phyloP scores from a whole-genome alignment of 2,113 vertebrate genomes.

The Cacatua alba region DNA sequence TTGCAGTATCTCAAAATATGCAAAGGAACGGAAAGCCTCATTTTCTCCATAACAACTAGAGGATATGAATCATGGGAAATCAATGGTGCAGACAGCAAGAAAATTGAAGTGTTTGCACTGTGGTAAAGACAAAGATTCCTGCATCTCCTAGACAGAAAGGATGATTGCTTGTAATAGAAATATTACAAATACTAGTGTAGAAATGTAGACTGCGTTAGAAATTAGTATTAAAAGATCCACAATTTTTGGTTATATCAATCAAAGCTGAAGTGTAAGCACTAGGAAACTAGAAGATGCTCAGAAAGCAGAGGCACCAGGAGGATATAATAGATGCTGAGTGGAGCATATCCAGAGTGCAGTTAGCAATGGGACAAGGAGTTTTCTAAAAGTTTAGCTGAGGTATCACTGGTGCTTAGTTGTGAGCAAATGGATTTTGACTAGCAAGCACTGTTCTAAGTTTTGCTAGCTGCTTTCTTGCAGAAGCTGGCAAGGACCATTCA shows the following conservation, averaged over 20 bases:
- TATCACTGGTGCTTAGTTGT: neutral
- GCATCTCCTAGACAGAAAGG: neutral
- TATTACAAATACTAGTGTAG: neutral
- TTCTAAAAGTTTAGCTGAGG: neutral
- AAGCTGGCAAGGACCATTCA: neutral
- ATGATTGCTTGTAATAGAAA: neutral
- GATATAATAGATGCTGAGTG: neutral
- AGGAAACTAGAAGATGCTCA: neutral
- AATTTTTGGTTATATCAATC: neutral
- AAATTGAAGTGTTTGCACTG: conserved; percentile 19
- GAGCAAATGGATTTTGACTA: neutral
- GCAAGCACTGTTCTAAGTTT: neutral
- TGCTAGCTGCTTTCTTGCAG: neutral
- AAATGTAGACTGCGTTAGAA: neutral
- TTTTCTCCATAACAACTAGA: conserved; percentile 8
- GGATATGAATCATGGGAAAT: conserved; percentile 19
- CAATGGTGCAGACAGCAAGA: conserved; percentile 29
- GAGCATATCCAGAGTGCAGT: neutral
- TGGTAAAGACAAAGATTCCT: conserved; percentile 12
- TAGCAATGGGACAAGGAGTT: neutral
- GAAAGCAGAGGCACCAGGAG: neutral
- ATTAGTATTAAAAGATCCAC: neutral
- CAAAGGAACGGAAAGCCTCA: neutral
- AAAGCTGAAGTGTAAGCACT: neutral
- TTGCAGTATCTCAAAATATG: neutral